Evolutionary conservation across 1,140 invertebrate genomes (phyloP), one percentile per base, ranked within the genome.

Genomic region (Pseudobourletiella spinata): DNA sequence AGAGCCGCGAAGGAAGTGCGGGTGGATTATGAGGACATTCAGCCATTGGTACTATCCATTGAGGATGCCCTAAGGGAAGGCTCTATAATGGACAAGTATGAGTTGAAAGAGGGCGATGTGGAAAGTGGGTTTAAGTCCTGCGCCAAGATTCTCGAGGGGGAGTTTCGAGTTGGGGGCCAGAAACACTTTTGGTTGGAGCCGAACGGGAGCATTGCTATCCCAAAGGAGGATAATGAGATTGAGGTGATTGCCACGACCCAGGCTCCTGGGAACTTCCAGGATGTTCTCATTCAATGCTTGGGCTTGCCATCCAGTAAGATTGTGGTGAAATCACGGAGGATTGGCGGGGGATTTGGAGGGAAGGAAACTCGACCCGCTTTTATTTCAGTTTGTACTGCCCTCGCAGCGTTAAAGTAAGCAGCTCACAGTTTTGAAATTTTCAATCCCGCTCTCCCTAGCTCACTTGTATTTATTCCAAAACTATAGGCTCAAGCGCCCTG

Each of bases 121-220:
- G 69, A 65, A 11, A 57, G 64, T 35, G 74, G 54, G 1, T 75
- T 77, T 57, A 20, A n/a, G 66, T 66, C 1, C 20, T 66, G 71
- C 26, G 72, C 76, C 6, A 42, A 61, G 32, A 58, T 61, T n/a
- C 24, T 73, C 24, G 66, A 70, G 59, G 74, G 79, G 4, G 71
- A 77, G 64, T 65, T 80, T 26, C 67, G 73, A 54, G 74, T 81
- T 39, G 79, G 79, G 48, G 79, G 79, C 1, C 81, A 82, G 71
- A 77, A 81, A 61, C 81, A 82, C 70, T 82, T 82, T 66, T 82
- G 82, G 67, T 64, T 82, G 68, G 81, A 82, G 68, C 78, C 79
- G 14, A 73, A 80, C n/a, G 55, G 70, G 2, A 73, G 80, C 22
- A 55, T 70, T 3, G 67, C 71, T 43, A 57, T 79, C 16, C 77